Conservation (phyloP, 1,140 invertebrate species). For the Steinernema khuongi region DNA sequence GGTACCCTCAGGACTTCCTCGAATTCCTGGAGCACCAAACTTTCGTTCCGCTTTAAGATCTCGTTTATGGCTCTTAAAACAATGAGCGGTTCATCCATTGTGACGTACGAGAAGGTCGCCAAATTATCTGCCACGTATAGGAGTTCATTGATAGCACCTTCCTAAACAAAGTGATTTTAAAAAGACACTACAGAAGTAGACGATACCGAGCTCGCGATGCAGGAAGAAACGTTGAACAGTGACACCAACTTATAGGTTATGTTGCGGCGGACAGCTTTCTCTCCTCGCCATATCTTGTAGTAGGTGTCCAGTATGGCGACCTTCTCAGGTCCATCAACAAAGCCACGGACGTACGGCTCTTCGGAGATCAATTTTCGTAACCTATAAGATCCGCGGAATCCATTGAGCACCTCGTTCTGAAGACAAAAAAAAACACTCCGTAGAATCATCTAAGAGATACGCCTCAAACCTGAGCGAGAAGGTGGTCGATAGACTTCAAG, state of each 20-base stretch:
- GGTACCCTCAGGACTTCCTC: neutral
- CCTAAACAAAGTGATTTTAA: neutral
- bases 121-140: neutral
- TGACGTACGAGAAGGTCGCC: neutral
- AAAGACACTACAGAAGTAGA: neutral
- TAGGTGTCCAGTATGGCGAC: neutral
- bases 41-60: neutral
- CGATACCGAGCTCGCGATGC: neutral
- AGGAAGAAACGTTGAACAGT: neutral
- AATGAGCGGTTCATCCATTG: neutral
- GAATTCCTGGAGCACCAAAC: neutral
- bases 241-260: neutral
- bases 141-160: neutral
- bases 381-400: neutral
- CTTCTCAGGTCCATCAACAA: neutral
- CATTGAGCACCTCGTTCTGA: neutral
- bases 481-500: neutral
- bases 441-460: no score
- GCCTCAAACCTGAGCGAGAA: neutral
- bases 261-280: neutral
- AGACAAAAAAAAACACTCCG: neutral
- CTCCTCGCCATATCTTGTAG: neutral
- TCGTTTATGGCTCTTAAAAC: neutral
- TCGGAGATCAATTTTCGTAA: neutral
- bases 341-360: neutral